Evolutionary conservation across 2,888 invertebrate species (phyloP), one percentile per base, ranked within the genome.

Genomic region (Cantharis rustica): DNA sequence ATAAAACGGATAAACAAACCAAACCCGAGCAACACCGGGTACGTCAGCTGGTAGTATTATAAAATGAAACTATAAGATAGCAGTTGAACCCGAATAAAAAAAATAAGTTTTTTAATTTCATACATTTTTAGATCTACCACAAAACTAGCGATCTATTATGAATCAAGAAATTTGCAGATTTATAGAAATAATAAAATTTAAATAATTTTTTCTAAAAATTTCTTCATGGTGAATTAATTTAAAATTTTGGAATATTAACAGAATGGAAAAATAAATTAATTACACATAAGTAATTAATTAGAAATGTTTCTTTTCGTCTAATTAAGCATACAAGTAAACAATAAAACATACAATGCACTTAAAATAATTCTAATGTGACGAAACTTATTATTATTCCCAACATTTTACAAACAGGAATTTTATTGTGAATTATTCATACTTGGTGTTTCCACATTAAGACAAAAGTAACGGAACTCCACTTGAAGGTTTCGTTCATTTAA

Each of bases 381-480:
- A 27, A 66, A 26, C 68, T 73, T 61, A 61, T 73, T 73, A 61
- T 23, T 16, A 68, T 73, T 73, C 73, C 23, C 26, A 47, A 27
- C 61, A 62, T 68, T 68, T 47, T 73, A 73, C 9, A n/a, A 16
- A 68, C 26, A 68, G 16, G 73, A 73, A 68, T 73, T 68, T 61
- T 23, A 73, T 61, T 68, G 68, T 73, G 66, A 68, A 73, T 73
- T 73, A 73, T 73, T 73, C 73, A 72, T 72, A 66, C 31, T 20
- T 17, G 10, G 16, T 31, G 31, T 64, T 72, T 66, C 63, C 47
- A 72, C 66, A 72, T 66, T 71, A 72, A 63, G 13, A 62, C 71
- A 71, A 71, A 62, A 26, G 71, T 72, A 72, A 73, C 73, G 73
- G 73, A 73, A 68, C 68, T 61, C 31, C n/a, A 15, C 64, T 9